Base-by-base conservation (phyloP, 2,797 vertebrate genomes). In the Xiphorhynchus erythropygius region DNA sequence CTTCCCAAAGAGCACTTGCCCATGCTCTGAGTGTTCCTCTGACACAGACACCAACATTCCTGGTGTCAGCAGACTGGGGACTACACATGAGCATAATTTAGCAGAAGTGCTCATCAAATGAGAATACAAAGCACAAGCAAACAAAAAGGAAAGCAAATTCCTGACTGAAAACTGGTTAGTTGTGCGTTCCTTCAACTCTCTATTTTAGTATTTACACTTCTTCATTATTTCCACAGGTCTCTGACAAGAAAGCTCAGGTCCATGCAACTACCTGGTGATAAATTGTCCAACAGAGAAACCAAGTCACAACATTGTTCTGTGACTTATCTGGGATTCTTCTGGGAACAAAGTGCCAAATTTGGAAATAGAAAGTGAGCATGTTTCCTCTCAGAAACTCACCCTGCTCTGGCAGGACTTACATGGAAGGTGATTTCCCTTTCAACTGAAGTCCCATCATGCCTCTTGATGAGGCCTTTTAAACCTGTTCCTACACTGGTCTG, bases 281-380 rank as follows among this genome's bases (percentile, higher is more conserved):
- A 71, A 35, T 0, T 33, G n/a, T 28, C 22, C 32, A 65, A 62
- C 33, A 91, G 25, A 64, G 55, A 69, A 93, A 64, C 15, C 52
- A 70, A 78, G 14, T 33, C 52, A 55, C 47, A 63, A 18, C 41
- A 9, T 22, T 84, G 33, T n/a, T 92, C 65, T 0, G 0, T 63
- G 80, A 75, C 46, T 84, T 87, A 65, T 47, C 65, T 52, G 44
- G 49, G 41, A 76, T 90, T 79, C 81, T 89, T 64, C 81, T 27
- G 23, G 11, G 47, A 74, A 76, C 52, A 73, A 79, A 80, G 11
- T 41, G 33, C 10, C 47, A 79, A 44, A 62, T 81, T 44, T 87
- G 71, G 83, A 90, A 90, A 78, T 0, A 69, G 41, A 83, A 91
- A 67, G n/a, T 4, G 19, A 82, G 42, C 27, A 33, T 67, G n/a